phyloP scores from a whole-genome alignment of 2,113 vertebrate genomes.

The Aleadryas rufinucha region DNA sequence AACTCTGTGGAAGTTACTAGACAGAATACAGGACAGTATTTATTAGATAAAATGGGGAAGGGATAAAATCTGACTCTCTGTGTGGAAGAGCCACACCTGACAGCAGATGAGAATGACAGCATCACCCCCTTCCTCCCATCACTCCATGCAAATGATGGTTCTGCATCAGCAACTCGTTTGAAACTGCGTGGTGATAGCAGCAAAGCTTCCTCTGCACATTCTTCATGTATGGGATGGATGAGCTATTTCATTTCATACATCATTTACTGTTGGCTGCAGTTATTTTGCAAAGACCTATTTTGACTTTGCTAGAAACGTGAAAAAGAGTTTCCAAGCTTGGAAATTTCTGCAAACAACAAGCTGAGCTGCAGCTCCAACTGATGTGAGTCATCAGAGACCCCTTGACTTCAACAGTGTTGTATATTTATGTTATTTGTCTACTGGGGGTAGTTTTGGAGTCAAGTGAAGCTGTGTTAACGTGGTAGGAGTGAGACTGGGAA shows the following conservation, averaged over 20 bases:
- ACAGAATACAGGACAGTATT: background rate
- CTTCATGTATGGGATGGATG: conserved; percentile 3
- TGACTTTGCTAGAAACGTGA: conserved; percentile 36
- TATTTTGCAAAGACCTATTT: conserved; percentile 51
- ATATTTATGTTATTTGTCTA: background rate
- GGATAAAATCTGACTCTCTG: background rate
- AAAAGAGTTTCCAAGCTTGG: conserved; percentile 35
- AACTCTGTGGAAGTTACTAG: background rate
- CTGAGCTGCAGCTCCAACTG: background rate
- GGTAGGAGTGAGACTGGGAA: background rate
- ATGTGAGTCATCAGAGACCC: conserved; percentile 17
- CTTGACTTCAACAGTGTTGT: background rate
- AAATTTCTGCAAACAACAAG: conserved; percentile 8
- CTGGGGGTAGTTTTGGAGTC: background rate
- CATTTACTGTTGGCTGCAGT: conserved; percentile 51
- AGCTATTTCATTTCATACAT: conserved; percentile 56
- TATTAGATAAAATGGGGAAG: background rate
- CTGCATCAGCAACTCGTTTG: background rate
- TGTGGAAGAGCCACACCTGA: background rate
- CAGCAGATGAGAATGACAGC: conserved; percentile 21
- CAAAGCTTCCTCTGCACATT: conserved; percentile 22
- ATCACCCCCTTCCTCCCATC: background rate
- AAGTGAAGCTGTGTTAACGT: background rate
- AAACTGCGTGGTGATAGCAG: background rate
- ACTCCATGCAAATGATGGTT: background rate